These are phyloP conservation scores for Eidolon dupreanum DNA, from an alignment of 2,797 vertebrate species.

Conservation along the genomic window DNA sequence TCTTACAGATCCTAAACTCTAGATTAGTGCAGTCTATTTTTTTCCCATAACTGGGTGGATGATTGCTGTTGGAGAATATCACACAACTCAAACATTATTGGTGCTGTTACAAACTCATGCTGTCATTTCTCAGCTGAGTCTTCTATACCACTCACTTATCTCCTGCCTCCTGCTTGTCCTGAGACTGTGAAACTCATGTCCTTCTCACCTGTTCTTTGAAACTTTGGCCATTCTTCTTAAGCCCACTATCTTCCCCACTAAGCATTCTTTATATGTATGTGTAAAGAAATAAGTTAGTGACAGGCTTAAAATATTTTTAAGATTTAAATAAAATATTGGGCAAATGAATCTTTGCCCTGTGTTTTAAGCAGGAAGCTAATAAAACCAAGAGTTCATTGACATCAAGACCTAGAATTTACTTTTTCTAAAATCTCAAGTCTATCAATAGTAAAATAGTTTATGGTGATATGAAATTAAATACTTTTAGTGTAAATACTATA, in stretches of 20 bases:
- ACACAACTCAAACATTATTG: not conserved
- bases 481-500: slow-evolving; percentile 5
- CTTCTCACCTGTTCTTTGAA: not conserved
- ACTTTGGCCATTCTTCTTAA: not conserved
- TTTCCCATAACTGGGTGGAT: not conserved
- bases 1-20: not conserved
- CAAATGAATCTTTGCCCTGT: slow-evolving; percentile 2
- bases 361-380: slow-evolving; percentile 20
- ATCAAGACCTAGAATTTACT: slow-evolving; percentile 14
- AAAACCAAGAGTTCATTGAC: slow-evolving; percentile 57
- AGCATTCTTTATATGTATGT: not conserved
- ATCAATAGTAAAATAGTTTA: slow-evolving; percentile 38
- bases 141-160: not conserved
- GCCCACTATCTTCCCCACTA: not conserved
- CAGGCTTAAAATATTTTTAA: slow-evolving; percentile 29
- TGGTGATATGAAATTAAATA: slow-evolving; percentile 34
- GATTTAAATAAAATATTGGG: slow-evolving; percentile 1
- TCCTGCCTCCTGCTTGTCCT: not conserved
- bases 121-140: slow-evolving; percentile 22
- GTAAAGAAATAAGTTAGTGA: slow-evolving; percentile 47
- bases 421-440: slow-evolving; percentile 25
- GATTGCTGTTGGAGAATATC: not conserved
- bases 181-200: not conserved
- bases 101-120: not conserved
- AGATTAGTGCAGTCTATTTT: not conserved